Base-by-base conservation (phyloP, 92 coral and sea anemone genomes). In the Porites lobata region DNA sequence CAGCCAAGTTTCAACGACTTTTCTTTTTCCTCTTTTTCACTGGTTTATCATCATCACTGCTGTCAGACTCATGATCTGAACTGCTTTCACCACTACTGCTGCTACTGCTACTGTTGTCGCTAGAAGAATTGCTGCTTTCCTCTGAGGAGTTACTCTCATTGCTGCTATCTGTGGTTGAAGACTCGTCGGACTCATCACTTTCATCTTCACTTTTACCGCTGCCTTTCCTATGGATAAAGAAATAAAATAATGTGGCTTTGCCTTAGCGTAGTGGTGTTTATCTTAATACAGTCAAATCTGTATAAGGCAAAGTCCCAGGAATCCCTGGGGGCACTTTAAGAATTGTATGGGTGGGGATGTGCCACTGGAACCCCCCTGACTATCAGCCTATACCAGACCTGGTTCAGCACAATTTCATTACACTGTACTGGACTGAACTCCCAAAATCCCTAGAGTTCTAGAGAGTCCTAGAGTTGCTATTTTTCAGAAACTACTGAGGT, bases 141-240 rank as follows among this genome's bases (percentile, higher is more conserved):
- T 83, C 79, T 38, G 87, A 83, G 0, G 87, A 52, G 29, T 81
- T 81, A 22, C 91, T 90, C 29, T 81, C 85, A 22, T 87, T 85
- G 53, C 82, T 72, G 32, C 78, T 82, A 65, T 86, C 88, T 54
- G 81, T 24, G 15, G 94, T 58, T 76, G 86, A 84, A 29, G 88
- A 81, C 52, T 83, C 84, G 4, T 87, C 85, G 1, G 88, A 77
- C 54, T 82, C 64, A 20, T 79, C 87, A 80, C 82, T 81, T 32
- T 82, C 81, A 19, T 57, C 64, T 7, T 75, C 82, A 73, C 81
- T 74, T n/a, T 20, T 50, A 75, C 47, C 57, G 24, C 74, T 84
- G 21, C 61, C 58, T n/a, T 74, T 26, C 14, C 24, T 50, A 26
- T 22, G 52, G 62, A 74, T 17, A 69, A 6, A 43, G 52, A 29